Percentiles rank a stretch among this genome's conserved stretches.
Evolutionary conservation across 2,797 vertebrate genomes (phyloP).

Genomic region (Cheracebus regulus): DNA sequence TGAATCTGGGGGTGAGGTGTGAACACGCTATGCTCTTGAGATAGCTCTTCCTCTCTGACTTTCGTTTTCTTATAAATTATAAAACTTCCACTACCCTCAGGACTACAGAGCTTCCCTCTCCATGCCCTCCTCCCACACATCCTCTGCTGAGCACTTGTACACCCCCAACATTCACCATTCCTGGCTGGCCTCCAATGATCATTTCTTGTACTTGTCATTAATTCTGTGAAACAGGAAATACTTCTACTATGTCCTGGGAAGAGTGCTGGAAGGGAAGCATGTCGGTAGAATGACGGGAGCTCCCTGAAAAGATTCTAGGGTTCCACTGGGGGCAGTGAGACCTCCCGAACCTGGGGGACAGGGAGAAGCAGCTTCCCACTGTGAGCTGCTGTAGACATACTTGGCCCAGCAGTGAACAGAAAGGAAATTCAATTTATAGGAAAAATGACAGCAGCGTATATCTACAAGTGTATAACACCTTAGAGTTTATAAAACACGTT

Average conservation of each 20-base stretch:
- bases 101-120: conserved; percentile 51
- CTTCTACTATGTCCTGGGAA: background rate
- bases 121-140: background rate
- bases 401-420: background rate
- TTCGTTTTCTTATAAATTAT: conserved; percentile 73
- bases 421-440: background rate
- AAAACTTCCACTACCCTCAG: background rate
- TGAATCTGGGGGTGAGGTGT: conserved; percentile 52
- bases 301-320: background rate
- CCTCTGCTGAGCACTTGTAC: rapidly evolving
- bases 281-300: background rate
- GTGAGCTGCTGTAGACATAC: background rate
- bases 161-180: background rate
- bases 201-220: background rate
- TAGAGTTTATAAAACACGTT: background rate
- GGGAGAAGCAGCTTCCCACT: background rate
- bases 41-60: conserved; percentile 44
- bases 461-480: background rate
- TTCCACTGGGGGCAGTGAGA: rapidly evolving
- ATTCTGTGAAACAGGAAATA: conserved; percentile 32
- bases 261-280: background rate
- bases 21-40: conserved; percentile 40
- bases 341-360: background rate
- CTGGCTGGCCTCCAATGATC: background rate
- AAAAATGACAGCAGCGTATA: background rate